Conservation (phyloP, 2,888 invertebrate species). For the Archips xylosteana region DNA sequence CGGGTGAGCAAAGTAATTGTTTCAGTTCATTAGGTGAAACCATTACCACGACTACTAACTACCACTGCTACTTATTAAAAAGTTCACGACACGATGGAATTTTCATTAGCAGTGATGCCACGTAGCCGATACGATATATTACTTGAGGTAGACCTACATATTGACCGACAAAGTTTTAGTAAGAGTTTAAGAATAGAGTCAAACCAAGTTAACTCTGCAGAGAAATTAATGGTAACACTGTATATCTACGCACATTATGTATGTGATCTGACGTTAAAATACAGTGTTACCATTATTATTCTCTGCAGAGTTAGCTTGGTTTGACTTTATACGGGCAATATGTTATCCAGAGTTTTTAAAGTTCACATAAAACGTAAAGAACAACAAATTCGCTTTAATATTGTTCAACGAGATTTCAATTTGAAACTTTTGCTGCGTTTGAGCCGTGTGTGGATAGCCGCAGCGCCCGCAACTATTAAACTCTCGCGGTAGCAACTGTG, state of each 20-base stretch:
- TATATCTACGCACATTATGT: too few relatives aligned
- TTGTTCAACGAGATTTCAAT: conserved; percentile 11
- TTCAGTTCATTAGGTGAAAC: too few relatives aligned
- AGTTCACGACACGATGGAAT: background rate
- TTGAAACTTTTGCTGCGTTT: conserved; percentile 14
- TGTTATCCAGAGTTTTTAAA: background rate
- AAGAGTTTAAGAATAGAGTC: background rate
- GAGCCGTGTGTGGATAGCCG: conserved; percentile 18
- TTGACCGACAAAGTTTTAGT: background rate
- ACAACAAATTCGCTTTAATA: conserved; percentile 7
- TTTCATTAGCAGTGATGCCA: background rate
- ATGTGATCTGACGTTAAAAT: too few relatives aligned
- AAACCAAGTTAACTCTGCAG: too few relatives aligned
- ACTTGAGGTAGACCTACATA: background rate
- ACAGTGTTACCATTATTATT: too few relatives aligned
- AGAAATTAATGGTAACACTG: too few relatives aligned
- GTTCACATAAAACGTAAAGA: background rate
- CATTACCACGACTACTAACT: too few relatives aligned
- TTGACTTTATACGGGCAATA: background rate
- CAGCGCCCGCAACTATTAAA: conserved; percentile 19
- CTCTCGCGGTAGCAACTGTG: conserved; percentile 14
- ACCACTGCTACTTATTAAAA: background rate
- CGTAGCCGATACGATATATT: background rate
- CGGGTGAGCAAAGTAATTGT: too few relatives aligned
- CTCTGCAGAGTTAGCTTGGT: too few relatives aligned